Evolutionary conservation across 2,113 vertebrate genomes (phyloP).

Genomic region (Capreolus pygargus): DNA sequence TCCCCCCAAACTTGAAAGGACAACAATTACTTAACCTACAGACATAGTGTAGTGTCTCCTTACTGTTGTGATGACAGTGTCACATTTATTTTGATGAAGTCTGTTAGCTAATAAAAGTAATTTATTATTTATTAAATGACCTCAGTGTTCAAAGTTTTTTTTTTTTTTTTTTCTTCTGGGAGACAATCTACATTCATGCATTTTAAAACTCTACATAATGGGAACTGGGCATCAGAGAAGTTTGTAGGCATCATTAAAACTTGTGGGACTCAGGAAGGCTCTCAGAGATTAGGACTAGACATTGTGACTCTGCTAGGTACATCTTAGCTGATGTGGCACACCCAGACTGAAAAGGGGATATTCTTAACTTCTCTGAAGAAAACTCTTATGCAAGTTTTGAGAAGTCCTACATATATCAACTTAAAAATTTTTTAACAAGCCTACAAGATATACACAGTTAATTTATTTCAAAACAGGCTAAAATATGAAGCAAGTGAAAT

Average conservation of each 20-base stretch:
- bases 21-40: not conserved
- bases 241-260: not conserved
- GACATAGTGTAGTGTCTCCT: not conserved
- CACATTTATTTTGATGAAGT: not conserved
- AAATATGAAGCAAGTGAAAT: not conserved
- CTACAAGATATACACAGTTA: not conserved
- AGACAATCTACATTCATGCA: not conserved
- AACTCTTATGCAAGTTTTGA: not conserved
- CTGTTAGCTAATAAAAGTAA: not conserved
- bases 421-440: not conserved
- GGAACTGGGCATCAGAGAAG: not conserved
- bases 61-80: not conserved
- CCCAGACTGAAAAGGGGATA: not conserved
- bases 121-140: not conserved
- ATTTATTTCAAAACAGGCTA: not conserved
- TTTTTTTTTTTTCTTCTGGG: not conserved
- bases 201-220: not conserved
- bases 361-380: not conserved
- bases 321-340: not conserved
- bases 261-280: not conserved
- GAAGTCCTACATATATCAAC: not conserved
- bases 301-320: not conserved
- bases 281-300: not conserved
- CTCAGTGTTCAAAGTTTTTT: not conserved
- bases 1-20: not conserved